Evolutionary conservation across 2,113 vertebrate species (phyloP).

Genomic region (Bubo blakistoni): DNA sequence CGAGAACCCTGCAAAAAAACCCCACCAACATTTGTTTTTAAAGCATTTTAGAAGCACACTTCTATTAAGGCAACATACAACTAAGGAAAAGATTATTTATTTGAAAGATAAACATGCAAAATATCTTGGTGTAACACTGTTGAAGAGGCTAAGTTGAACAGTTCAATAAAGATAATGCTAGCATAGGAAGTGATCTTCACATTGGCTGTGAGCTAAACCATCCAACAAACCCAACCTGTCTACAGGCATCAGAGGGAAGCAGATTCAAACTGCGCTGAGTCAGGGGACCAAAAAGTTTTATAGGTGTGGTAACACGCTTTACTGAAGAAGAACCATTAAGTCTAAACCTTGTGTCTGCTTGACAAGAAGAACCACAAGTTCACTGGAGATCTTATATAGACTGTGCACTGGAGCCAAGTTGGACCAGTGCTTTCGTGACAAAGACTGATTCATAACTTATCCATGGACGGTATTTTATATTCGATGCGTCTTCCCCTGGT

Average conservation of each 20-base stretch:
- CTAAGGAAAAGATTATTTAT: neutral
- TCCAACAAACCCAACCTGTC: neutral
- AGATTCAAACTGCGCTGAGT: neutral
- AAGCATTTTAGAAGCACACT: neutral
- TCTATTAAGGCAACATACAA: neutral
- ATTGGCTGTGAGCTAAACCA: neutral
- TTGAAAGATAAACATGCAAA: neutral
- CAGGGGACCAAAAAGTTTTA: neutral
- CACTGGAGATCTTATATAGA: neutral
- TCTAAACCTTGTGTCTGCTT: neutral
- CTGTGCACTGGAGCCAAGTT: neutral
- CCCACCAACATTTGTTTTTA: neutral
- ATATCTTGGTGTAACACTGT: neutral
- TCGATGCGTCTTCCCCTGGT: neutral
- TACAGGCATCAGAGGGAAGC: neutral
- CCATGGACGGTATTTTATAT: neutral
- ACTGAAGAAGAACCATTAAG: neutral
- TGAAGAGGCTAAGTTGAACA: neutral
- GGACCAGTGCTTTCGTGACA: neutral
- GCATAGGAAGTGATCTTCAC: neutral
- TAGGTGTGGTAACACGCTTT: neutral
- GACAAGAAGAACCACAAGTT: neutral
- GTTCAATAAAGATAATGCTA: neutral
- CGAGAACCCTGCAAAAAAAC: conserved; percentile 78
- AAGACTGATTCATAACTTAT: neutral